Base-by-base conservation (phyloP, 2,888 invertebrate species). In the Brenthis ino region DNA sequence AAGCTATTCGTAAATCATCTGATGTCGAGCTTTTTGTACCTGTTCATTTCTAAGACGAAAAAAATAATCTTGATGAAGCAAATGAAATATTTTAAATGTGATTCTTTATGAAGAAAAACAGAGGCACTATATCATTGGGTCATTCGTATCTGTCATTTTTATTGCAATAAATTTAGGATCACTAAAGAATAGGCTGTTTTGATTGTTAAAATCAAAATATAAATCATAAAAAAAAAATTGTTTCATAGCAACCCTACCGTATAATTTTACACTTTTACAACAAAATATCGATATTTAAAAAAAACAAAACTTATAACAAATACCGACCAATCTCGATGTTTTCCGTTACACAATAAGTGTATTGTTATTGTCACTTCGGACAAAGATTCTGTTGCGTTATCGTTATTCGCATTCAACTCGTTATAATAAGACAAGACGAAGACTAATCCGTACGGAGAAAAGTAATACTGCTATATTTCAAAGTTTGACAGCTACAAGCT, bases 401-500 rank as follows among this genome's bases (percentile, higher is more conserved):
- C 77, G 77, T 77, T 76, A 79, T 80, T 80, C 80, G 80, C 77
- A 77, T 86, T 86, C 85, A 83, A 80, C 77, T 81, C 82, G 80
- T 82, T 86, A 84, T 85, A 85, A 87, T 85, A 89, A 91, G 89
- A 90, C 89, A 89, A 87, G 85, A 85, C 87, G 86, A 84, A 82
- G 85, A 85, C 88, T 89, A 89, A 83, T 80, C 79, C 82, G 72
- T 79, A 73, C 76, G 77, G 74, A 76, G 89, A 88, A 89, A 88
- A 87, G 86, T 87, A 50, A 80, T 79, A 85, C 85, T 76, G 85
- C 84, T 82, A 90, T 93, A 89, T 88, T 87, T 93, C 92, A 93
- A 91, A 90, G 82, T 93, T 93, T 93, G 93, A 93, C 93, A 92
- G 89, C 82, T 90, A 92, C 93, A 92, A 89, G 93, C 88, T 82